These are phyloP conservation scores for Orius laevigatus DNA, from an alignment of 1,140 invertebrate genomes.

Conservation along the genomic window DNA sequence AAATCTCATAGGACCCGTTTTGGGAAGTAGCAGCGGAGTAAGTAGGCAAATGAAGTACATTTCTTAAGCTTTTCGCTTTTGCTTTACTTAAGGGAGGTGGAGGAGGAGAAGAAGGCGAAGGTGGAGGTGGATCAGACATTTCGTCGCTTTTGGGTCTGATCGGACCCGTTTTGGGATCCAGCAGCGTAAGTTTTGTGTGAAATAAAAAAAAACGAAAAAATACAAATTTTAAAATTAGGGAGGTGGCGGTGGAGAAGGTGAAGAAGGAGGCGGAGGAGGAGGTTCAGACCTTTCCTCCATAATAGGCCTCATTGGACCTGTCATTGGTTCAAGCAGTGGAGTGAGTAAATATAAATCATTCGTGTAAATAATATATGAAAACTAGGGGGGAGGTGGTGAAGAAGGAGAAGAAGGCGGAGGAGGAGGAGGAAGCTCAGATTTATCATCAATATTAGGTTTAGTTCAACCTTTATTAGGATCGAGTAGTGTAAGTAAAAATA, in stretches of 20 bases:
- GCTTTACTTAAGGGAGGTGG: conserved; percentile 10
- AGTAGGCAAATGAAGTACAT: not conserved
- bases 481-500: conserved; percentile 14
- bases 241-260: not conserved
- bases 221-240: not conserved
- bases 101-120: conserved; percentile 10
- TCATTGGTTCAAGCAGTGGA: conserved; percentile 10
- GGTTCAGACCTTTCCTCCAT: conserved; percentile 8
- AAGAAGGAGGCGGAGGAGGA: conserved; percentile 7
- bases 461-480: conserved; percentile 15
- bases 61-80: not conserved
- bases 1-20: conserved; percentile 18
- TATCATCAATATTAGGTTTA: conserved; percentile 9
- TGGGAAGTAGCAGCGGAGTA: conserved; percentile 20
- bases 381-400: conserved; percentile 1
- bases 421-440: conserved; percentile 14
- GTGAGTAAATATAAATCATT: conserved; percentile 1
- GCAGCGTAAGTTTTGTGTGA: conserved; percentile 19
- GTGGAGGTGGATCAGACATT: conserved; percentile 19
- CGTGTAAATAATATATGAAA: too few relatives aligned
- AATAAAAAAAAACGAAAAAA: not conserved
- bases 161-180: conserved; percentile 18
- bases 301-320: conserved; percentile 1
- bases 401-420: conserved; percentile 4
- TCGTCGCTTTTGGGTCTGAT: conserved; percentile 20